Evolutionary conservation across 2,888 invertebrate genomes (phyloP).

Genomic region (Spicauda simplicius): DNA sequence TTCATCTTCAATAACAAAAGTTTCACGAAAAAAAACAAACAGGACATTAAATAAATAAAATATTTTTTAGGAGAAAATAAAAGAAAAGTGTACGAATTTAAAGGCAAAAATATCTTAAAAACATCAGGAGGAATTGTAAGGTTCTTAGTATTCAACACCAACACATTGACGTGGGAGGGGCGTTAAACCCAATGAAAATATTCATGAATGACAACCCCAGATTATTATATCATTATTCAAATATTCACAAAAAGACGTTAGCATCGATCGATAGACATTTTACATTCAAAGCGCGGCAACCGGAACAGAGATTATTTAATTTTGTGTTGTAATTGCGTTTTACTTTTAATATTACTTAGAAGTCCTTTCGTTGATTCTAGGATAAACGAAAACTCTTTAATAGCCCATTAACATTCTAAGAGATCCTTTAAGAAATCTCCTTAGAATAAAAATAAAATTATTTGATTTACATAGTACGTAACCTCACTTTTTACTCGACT

Average conservation of each 20-base stretch:
- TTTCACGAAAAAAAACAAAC: too few relatives aligned
- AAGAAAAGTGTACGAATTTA: background rate
- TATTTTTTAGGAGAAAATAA: background rate
- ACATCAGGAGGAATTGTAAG: background rate
- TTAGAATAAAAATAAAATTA: too few relatives aligned
- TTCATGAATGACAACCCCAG: slow-evolving; percentile 20
- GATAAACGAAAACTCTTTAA: too few relatives aligned
- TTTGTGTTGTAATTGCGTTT: background rate
- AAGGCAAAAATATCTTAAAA: background rate
- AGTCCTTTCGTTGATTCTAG: too few relatives aligned
- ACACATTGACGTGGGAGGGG: background rate
- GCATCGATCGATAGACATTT: background rate
- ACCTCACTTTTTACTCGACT: too few relatives aligned
- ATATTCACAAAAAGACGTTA: slow-evolving; percentile 3
- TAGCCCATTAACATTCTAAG: too few relatives aligned
- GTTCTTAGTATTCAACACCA: slow-evolving; percentile 7
- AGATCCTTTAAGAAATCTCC: too few relatives aligned
- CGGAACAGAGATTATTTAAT: background rate
- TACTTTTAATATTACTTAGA: too few relatives aligned
- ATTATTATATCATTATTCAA: slow-evolving; percentile 11
- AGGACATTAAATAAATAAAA: too few relatives aligned
- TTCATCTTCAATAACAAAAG: too few relatives aligned
- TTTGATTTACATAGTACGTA: too few relatives aligned
- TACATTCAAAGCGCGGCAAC: background rate
- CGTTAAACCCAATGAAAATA: slow-evolving; percentile 8